phyloP scores from a whole-genome alignment of 2,888 invertebrate species.

The Pseudeuparius sepicola region DNA sequence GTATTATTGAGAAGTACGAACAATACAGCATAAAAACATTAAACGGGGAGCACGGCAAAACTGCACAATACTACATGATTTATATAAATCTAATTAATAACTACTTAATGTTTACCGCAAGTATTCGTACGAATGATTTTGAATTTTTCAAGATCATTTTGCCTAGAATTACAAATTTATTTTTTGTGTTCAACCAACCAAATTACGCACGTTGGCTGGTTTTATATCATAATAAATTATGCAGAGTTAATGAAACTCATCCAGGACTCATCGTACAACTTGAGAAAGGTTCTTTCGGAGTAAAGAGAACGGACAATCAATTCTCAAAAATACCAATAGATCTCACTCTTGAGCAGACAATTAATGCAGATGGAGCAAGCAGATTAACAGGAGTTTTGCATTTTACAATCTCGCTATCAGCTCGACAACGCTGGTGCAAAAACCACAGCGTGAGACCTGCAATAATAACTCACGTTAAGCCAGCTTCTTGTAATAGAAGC shows the following conservation, averaged over 20 bases:
- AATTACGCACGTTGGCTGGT: too few relatives aligned
- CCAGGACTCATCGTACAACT: conserved; percentile 14
- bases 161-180: too few relatives aligned
- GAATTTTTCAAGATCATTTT: too few relatives aligned
- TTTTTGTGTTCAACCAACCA: too few relatives aligned
- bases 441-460: conserved; percentile 19
- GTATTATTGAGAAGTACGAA: too few relatives aligned
- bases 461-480: conserved; percentile 19
- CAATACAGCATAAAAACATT: too few relatives aligned
- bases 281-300: conserved; percentile 17
- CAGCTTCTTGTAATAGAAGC: too few relatives aligned
- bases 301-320: conserved; percentile 17
- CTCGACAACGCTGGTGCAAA: conserved; percentile 26
- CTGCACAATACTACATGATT: conserved; percentile 28
- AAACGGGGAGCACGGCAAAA: conserved; percentile 28
- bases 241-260: too few relatives aligned
- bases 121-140: too few relatives aligned
- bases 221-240: too few relatives aligned
- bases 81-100: conserved; percentile 25
- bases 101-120: too few relatives aligned
- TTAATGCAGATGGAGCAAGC: conserved; percentile 26
- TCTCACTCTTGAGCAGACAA: conserved; percentile 25
- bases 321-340: conserved; percentile 16
- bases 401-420: conserved; percentile 9
- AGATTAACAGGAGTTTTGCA: conserved; percentile 22